Conservation (phyloP, 2,797 vertebrate species). For the Gymnoscopelus braueri region DNA sequence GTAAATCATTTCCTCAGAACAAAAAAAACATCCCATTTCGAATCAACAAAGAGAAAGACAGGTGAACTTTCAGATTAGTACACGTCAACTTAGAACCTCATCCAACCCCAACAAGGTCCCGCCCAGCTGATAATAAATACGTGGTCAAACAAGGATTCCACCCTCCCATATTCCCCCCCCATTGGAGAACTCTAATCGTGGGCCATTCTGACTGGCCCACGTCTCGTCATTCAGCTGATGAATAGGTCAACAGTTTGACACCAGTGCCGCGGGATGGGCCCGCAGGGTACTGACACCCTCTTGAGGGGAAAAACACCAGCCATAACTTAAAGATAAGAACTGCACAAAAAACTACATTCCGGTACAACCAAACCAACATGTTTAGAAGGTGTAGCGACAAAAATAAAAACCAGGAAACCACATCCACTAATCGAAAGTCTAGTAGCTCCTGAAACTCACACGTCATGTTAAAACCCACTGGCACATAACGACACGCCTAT, state of each 20-base stretch:
- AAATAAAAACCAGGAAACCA: conserved; percentile 31
- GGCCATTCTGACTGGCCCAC: conserved; percentile 57
- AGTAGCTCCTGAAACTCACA: background rate
- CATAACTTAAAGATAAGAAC: rapidly evolving
- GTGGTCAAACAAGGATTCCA: conserved; percentile 33
- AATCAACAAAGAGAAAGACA: conserved; percentile 22
- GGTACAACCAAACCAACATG: background rate
- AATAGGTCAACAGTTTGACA: conserved; percentile 46
- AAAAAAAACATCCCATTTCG: conserved; percentile 45
- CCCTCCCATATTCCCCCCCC: conserved; percentile 37
- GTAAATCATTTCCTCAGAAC: conserved; percentile 1
- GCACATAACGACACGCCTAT: background rate
- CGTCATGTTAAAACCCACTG: background rate
- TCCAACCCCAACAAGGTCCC: conserved; percentile 44
- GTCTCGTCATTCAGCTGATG: conserved; percentile 29
- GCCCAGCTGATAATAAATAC: conserved; percentile 52
- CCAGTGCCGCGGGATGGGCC: conserved; percentile 51
- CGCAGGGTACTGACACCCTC: conserved; percentile 1
- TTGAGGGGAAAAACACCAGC: background rate
- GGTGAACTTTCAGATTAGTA: conserved; percentile 69
- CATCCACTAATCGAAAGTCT: conserved; percentile 47
- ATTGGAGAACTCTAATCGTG: conserved; percentile 52
- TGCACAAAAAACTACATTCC: background rate
- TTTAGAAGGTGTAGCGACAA: background rate
- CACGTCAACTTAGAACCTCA: conserved; percentile 83